Evolutionary conservation across 2,113 vertebrate genomes (phyloP).

Genomic region (Stercorarius parasiticus): DNA sequence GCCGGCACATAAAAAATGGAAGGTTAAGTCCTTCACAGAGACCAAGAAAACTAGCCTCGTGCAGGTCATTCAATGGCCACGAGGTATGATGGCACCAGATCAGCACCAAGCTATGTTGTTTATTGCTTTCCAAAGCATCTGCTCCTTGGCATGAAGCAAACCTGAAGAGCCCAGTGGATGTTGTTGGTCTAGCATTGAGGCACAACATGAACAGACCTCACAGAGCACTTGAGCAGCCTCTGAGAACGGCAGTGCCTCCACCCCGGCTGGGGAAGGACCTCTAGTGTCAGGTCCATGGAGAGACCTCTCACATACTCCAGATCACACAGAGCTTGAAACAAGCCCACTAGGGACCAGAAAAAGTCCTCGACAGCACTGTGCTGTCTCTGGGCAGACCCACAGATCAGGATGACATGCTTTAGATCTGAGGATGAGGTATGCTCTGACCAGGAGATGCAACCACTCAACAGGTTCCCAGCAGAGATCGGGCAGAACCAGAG

Average conservation of each 20-base stretch:
- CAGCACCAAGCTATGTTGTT: neutral
- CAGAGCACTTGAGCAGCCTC: neutral
- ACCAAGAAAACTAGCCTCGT: accelerated
- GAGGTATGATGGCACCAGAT: neutral
- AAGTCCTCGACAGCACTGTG: neutral
- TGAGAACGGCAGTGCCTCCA: neutral
- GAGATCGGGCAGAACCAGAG: neutral
- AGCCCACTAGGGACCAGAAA: neutral
- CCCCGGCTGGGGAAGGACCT: neutral
- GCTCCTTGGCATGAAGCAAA: neutral
- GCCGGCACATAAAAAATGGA: neutral
- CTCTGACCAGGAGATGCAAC: neutral
- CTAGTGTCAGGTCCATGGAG: neutral
- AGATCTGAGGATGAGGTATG: neutral
- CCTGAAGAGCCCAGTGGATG: neutral
- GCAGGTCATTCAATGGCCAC: neutral
- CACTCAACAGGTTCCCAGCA: neutral
- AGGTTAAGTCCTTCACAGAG: neutral
- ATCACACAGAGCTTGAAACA: neutral
- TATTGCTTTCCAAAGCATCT: neutral
- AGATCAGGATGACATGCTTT: neutral
- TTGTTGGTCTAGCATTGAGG: neutral
- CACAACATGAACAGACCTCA: neutral
- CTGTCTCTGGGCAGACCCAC: neutral
- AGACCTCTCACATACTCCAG: neutral